phyloP scores from a whole-genome alignment of 30 jellyfish, hydroid and myxozoan genomes.

The Aurelia aurita complex sp. Pacific region DNA sequence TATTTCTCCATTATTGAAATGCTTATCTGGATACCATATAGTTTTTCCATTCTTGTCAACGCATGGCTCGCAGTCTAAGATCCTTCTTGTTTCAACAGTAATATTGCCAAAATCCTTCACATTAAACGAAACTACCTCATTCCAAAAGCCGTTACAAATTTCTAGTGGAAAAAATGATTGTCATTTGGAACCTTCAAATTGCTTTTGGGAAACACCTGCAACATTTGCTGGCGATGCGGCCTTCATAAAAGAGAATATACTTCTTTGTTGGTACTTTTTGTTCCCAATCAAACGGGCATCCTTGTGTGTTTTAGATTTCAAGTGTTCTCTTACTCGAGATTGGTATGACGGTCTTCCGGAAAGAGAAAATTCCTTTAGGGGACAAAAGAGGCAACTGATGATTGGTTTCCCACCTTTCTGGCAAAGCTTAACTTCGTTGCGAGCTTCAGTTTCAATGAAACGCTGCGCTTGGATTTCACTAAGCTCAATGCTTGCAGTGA shows the following conservation, averaged over 20 bases:
- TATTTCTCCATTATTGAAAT: constrained; percentile 7
- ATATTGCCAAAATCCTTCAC: constrained; percentile 12
- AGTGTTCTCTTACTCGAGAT: constrained; percentile 11
- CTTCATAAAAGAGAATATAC: background rate
- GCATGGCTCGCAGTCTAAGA: background rate
- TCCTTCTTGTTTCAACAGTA: constrained; percentile 15
- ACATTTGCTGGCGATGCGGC: background rate
- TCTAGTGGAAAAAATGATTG: background rate
- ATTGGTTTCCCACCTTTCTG: constrained; percentile 3
- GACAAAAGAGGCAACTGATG: constrained; percentile 16
- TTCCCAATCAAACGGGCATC: background rate
- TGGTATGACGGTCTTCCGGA: constrained; percentile 20
- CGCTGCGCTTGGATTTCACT: constrained; percentile 8
- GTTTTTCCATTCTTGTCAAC: background rate
- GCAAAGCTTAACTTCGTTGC: constrained; percentile 4
- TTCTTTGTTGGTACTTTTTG: background rate
- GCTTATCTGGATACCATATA: constrained; percentile 33
- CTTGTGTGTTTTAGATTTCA: constrained; percentile 10
- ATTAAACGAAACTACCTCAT: constrained; percentile 1
- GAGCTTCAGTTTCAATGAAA: constrained; percentile 35
- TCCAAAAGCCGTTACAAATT: constrained; percentile 12
- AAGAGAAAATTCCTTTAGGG: background rate
- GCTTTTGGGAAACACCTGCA: background rate
- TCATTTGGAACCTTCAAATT: background rate
- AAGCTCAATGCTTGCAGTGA: constrained; percentile 2